Evolutionary conservation across 2,797 vertebrate genomes (phyloP), one percentile per base, ranked within the genome.

Genomic region (Ctenosaura bakeri): DNA sequence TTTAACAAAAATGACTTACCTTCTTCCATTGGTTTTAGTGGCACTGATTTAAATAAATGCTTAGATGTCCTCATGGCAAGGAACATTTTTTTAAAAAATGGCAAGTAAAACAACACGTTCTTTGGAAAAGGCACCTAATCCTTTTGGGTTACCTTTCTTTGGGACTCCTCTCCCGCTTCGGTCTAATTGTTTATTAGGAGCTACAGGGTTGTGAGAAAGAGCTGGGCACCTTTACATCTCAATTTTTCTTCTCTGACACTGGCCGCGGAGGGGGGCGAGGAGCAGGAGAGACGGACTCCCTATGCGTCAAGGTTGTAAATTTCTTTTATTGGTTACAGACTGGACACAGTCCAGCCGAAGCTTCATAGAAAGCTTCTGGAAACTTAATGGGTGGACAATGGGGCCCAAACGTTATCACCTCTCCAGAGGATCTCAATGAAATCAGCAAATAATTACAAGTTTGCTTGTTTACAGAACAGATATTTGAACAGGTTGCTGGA

Each of bases 391-490:
- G 94, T 93, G 94, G 91, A 92, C 95, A 94, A 92, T 95, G 94
- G 95, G 94, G 88, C 87, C 91, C 91, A 78, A 94, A 92, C 89
- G 86, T 92, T 95, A 86, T 92, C 93, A 93, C 93, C 91, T 90
- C 95, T 87, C 93, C 95, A 94, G 92, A 95, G 94, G 89, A 86
- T 91, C 90, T 93, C 94, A 95, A 95, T 95, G 95, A 95, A 96
- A 95, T 95, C 93, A 96, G 94, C 95, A 96, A 95, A 94, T 95
- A 93, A 94, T 96, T 95, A 95, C 95, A 93, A 91, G 90, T 94
- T 95, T 83, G 87, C 94, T 93, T 95, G 93, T 96, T 94, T 85
- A 94, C 90, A 88, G 94, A 96, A 94, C 88, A 94, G 92, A 90
- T 93, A 92, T 93, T 62, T 38, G 10, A 74, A 50, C 59, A n/a